Evolutionary conservation across 2,113 vertebrate species (phyloP).

Genomic region (Arenaria interpres): DNA sequence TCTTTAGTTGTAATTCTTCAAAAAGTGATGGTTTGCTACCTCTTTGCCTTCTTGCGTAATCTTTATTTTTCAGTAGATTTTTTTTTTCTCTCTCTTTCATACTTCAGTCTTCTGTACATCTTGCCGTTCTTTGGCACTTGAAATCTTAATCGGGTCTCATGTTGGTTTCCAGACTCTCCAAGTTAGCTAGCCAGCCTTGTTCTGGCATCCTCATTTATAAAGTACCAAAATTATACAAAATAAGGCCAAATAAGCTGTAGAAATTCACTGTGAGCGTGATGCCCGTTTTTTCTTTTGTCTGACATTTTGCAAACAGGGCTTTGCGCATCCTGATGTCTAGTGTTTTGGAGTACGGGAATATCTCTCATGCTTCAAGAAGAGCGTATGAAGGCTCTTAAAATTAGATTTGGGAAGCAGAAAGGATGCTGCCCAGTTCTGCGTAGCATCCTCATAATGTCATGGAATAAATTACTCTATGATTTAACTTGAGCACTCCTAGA

Average conservation of each 20-base stretch:
- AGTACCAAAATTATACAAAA: background rate
- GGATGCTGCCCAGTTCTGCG: fast-evolving
- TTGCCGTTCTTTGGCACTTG: background rate
- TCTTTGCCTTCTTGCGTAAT: background rate
- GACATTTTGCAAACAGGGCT: background rate
- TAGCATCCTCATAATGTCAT: background rate
- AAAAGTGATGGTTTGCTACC: background rate
- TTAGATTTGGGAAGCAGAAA: background rate
- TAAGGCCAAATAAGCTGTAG: background rate
- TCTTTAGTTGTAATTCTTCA: background rate
- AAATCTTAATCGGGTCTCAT: background rate
- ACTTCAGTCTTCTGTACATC: too few relatives aligned
- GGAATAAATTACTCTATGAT: background rate
- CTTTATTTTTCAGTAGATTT: background rate
- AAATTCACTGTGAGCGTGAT: fast-evolving
- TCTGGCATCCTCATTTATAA: background rate
- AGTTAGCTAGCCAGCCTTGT: background rate
- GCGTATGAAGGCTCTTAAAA: background rate
- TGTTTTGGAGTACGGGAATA: background rate
- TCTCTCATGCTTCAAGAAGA: background rate
- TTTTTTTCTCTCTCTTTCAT: background rate
- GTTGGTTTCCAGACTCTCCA: background rate
- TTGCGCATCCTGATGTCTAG: background rate
- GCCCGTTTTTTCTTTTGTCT: background rate
- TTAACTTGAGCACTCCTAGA: background rate